Base-by-base conservation (phyloP, 2,888 invertebrate species). In the Drosophila tanythrix region DNA sequence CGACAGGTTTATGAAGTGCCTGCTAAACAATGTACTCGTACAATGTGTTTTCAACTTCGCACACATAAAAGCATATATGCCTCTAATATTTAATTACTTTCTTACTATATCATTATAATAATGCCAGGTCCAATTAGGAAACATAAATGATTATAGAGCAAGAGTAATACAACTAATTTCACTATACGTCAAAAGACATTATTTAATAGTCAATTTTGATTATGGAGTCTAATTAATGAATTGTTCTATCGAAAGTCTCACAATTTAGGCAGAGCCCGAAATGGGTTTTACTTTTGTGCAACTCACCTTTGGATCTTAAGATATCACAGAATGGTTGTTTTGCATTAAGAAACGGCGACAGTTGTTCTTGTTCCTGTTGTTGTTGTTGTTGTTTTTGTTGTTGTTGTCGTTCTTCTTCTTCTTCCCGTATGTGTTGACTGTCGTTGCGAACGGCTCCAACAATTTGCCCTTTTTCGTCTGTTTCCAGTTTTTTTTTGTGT, bases 231-330 rank as follows among this genome's bases (percentile, higher is more conserved):
- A 21, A 7, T 15, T 15, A 7, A 46, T 46, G 2, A 21, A 21
- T 15, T 21, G 13, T 46, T 21, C 21, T 21, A 13, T 21, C 15
- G 2, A 38, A 13, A 15, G 15, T 21, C 2, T 2, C 5, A 3
- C 25, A 40, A 43, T 56, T 33, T 25, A 27, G 50, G 59, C 58
- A 66, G 61, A 67, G 21, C 59, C 55, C 67, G 27, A 57, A 59
- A 67, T 75, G 60, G 38, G 66, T 27, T 46, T 66, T 48, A 25
- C 3, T 56, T 33, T 73, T 63, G 38, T 70, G 72, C 33, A 55
- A 79, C 89, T 83, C 68, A 87, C 90, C 84, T 86, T 91, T 81
- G 90, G 89, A 83, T 91, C 88, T 88, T 89, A 70, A 81, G 88
- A 89, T 88, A 90, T 88, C 90, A 88, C 87, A 88, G 87, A 88